Evolutionary conservation across 2,113 vertebrate species (phyloP), one percentile per base, ranked within the genome.

Genomic region (Gyps fulvus): DNA sequence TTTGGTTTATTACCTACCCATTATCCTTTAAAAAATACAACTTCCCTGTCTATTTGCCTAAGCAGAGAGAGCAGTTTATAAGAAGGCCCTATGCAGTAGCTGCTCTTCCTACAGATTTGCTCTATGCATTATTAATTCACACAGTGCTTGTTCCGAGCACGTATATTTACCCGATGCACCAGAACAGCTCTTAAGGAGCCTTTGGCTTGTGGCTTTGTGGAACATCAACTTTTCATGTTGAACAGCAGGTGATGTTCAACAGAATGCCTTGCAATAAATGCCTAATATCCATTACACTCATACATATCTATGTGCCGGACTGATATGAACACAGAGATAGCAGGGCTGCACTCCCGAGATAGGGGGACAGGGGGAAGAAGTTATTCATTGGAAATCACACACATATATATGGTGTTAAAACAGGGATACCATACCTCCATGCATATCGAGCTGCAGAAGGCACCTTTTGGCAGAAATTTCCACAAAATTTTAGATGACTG

Each of bases 211-310:
- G 96, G 96, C 94, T 52, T 74, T 85, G 95, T 96, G 94, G 95
- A 96, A 95, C 95, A 97, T 95, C 89, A 93, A 90, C 90, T 85
- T 89, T 82, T 96, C 91, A 89, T 92, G 81, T 92, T 65, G 79
- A 86, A 95, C 95, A 98, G 97, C 96, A 93, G 97, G 97, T 95
- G 96, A 97, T 96, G 96, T 94, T 96, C 94, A 85, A 89, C 93
- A 90, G 85, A 95, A 95, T 2, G 63, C 77, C 55, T 52, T 27
- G 74, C 93, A 94, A 83, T 93, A 95, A 97, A 85, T 29, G 59
- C 91, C 92, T 95, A 90, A 90, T 95, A 93, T 81, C 93, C 96
- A 87, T 96, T 83, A 82, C 43, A 0, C 91, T 85, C 40, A 3
- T 36, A 36, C 79, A 3, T 77, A 95, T 86, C 94, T 45, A 0